These are phyloP conservation scores for Castor canadensis DNA, from an alignment of 2,113 vertebrate genomes.

Conservation along the genomic window DNA sequence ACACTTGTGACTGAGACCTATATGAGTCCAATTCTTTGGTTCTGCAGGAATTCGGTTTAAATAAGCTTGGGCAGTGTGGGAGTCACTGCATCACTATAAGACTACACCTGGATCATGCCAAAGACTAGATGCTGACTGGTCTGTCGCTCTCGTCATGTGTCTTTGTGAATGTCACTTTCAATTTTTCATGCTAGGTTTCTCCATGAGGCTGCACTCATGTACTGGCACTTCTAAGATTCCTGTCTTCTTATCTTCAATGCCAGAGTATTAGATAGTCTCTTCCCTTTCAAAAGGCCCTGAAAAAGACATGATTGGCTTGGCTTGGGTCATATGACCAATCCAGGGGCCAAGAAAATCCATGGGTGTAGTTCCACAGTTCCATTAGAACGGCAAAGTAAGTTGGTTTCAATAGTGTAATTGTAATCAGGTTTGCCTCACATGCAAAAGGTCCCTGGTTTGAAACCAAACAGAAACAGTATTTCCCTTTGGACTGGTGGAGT, in stretches of 20 bases:
- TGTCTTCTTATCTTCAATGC: background rate
- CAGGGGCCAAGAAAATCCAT: background rate
- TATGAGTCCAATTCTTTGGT: conserved; percentile 16
- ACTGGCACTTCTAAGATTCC: background rate
- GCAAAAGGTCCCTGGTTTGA: too few relatives aligned
- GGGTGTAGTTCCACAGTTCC: background rate
- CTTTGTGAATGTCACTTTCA: conserved; percentile 4
- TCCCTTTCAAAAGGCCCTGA: background rate
- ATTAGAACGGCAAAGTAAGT: background rate
- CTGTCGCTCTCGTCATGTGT: background rate
- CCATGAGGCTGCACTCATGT: background rate
- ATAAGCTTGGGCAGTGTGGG: background rate
- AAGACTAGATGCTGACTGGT: background rate
- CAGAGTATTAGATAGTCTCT: background rate
- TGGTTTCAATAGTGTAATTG: too few relatives aligned
- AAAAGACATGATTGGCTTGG: background rate
- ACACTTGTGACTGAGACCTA: background rate
- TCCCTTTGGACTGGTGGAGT: too few relatives aligned
- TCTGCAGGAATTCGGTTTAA: conserved; percentile 26
- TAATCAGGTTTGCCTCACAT: too few relatives aligned
- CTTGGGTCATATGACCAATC: background rate
- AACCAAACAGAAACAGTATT: too few relatives aligned
- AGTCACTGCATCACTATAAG: background rate
- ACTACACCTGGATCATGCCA: background rate
- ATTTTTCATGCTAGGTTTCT: background rate